Base-by-base conservation (phyloP, 2,888 invertebrate genomes). In the Oxystoma pomonae region DNA sequence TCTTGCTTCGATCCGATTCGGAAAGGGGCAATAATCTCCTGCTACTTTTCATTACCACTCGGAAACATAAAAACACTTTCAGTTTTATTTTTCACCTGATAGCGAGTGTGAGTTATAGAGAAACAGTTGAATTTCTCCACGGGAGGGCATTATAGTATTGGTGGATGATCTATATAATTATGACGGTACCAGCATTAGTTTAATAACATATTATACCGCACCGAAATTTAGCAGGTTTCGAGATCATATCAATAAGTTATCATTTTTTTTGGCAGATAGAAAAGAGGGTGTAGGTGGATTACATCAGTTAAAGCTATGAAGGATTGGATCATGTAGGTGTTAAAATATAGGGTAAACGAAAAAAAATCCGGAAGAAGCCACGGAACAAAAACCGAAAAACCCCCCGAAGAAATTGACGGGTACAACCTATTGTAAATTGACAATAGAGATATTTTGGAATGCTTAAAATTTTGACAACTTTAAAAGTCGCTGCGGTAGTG, bases 171-270 rank as follows among this genome's bases (percentile, higher is more conserved):
- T 22, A n/a, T 22, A 21, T 61, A 59, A 65, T 68, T 70, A 71
- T 71, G 70, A 66, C 68, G 71, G 71, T 71, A 71, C 71, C 71
- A 69, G 71, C 71, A 71, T 66, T 63, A 66, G 60, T 64, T 65
- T 59, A 59, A 22, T 58, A 55, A 53, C 60, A 12, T 35, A 35
- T 7, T 35, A 35, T 12, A 35, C n/a, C n/a, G n/a, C n/a, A n/a
- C n/a, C n/a, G n/a, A n/a, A n/a, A n/a, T n/a, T n/a, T n/a, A 12
- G 35, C 12, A 35, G 3, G 35, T 35, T 35, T 35, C 12, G 35
- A 35, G 35, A 35, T 35, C 35, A 35, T 35, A 35, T 35, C 35
- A 12, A 35, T 35, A 35, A 35, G 35, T 35, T 3, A 35, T 12
- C 35, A 35, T 35, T 35, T 35, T 35, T 35, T 7, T 35, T 3